phyloP scores from a whole-genome alignment of 2,888 invertebrate genomes.

The Acanthopleura granulata region DNA sequence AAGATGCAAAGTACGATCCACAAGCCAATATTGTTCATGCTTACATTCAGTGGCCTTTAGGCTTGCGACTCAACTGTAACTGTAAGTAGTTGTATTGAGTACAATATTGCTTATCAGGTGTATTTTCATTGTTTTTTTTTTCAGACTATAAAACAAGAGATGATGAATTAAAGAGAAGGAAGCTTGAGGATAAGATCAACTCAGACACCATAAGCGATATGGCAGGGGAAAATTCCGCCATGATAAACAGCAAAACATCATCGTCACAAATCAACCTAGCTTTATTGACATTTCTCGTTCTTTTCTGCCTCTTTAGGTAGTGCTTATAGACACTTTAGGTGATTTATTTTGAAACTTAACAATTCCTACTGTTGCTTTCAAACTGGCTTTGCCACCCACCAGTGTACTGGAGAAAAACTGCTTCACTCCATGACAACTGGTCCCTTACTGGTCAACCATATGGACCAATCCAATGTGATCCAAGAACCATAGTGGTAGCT shows the following conservation, averaged over 20 bases:
- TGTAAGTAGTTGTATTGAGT: too few species aligned
- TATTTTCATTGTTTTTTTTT: neutral
- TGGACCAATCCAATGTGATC: neutral
- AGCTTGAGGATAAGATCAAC: neutral
- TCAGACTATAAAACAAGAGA: slow-evolving; percentile 9
- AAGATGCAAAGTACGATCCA: neutral
- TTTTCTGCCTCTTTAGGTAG: neutral
- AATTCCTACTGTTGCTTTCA: slow-evolving; percentile 13
- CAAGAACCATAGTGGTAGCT: neutral
- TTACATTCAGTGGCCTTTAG: too few species aligned
- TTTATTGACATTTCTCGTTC: slow-evolving; percentile 1
- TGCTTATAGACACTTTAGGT: neutral
- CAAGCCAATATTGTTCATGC: neutral
- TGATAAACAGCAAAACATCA: neutral
- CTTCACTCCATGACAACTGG: neutral
- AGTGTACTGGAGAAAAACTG: neutral
- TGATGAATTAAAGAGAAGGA: neutral
- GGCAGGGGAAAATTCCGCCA: neutral
- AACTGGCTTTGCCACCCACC: neutral
- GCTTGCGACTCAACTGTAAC: neutral
- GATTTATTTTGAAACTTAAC: neutral
- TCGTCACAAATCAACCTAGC: neutral
- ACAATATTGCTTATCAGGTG: too few species aligned
- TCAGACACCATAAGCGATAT: neutral
- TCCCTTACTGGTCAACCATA: neutral